Evolutionary conservation across 2,888 invertebrate genomes (phyloP).

Genomic region (Carcina quercana): DNA sequence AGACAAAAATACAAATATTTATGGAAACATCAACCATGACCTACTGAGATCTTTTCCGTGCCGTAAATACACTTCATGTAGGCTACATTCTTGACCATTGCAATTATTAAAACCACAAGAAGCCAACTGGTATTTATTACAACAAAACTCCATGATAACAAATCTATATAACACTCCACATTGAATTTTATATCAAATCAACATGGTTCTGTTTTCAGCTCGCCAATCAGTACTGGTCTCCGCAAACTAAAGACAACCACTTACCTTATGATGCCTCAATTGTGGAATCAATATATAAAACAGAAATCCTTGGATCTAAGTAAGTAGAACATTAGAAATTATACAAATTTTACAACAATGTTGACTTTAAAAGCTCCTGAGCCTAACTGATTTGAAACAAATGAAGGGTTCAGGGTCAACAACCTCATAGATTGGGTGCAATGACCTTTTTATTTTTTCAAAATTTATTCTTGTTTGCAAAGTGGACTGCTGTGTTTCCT

Average conservation of each 20-base stretch:
- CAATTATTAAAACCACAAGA: slow-evolving; percentile 16
- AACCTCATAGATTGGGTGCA: slow-evolving; percentile 53
- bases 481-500: slow-evolving; percentile 3
- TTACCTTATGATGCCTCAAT: slow-evolving; percentile 83
- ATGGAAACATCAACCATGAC: neutral
- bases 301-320: slow-evolving; percentile 90
- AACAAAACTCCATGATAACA: slow-evolving; percentile 19
- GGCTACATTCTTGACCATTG: slow-evolving; percentile 13
- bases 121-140: slow-evolving; percentile 58
- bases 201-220: slow-evolving; percentile 77
- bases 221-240: slow-evolving; percentile 95
- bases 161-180: slow-evolving; percentile 63
- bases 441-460: slow-evolving; percentile 55
- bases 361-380: slow-evolving; percentile 31
- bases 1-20: too few relatives aligned
- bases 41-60: neutral
- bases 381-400: slow-evolving; percentile 60
- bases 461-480: slow-evolving; percentile 32
- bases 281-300: slow-evolving; percentile 90
- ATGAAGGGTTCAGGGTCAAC: slow-evolving; percentile 50
- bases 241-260: slow-evolving; percentile 83
- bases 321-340: slow-evolving; percentile 46
- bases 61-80: slow-evolving; percentile 18
- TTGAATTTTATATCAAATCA: slow-evolving; percentile 52
- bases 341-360: slow-evolving; percentile 21